Evolutionary conservation across 2,113 vertebrate species (phyloP).

Genomic region (Istiophorus platypterus): DNA sequence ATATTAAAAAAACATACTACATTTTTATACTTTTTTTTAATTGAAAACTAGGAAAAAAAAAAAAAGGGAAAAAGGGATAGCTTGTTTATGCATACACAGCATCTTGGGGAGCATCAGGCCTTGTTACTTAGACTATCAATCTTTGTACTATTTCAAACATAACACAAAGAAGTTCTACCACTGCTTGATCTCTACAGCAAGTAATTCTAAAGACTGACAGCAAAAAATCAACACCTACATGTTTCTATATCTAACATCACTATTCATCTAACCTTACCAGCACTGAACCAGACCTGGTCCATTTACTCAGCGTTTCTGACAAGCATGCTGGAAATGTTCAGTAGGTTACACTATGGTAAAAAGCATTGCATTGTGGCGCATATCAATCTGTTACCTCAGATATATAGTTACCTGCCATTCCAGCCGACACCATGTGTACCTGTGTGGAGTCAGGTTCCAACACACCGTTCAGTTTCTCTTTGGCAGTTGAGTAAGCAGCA

Average conservation of each 20-base stretch:
- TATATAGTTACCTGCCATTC: conserved; percentile 91
- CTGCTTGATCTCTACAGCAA: neutral
- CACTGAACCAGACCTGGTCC: neutral
- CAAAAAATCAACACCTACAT: neutral
- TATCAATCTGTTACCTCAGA: neutral
- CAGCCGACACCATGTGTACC: conserved; percentile 97
- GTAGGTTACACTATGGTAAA: neutral
- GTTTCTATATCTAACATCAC: neutral
- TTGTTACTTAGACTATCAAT: neutral
- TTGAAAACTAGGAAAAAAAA: no score
- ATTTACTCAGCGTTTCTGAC: conserved; percentile 23
- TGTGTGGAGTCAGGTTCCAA: conserved; percentile 94
- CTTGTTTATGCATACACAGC: neutral
- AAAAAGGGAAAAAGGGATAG: neutral
- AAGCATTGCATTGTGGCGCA: neutral
- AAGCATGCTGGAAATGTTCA: conserved; percentile 5
- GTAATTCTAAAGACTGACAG: neutral
- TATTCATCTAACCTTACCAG: neutral
- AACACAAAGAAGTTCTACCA: conserved; percentile 23
- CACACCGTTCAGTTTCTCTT: conserved; percentile 92
- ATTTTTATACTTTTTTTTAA: no score
- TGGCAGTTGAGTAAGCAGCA: conserved; percentile 96
- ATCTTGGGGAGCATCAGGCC: neutral
- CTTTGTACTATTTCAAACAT: neutral
- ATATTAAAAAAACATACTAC: conserved; percentile 6